Percentiles rank a stretch among this genome's conserved stretches.
Evolutionary conservation across 2,797 vertebrate genomes (phyloP).

Genomic region (Pygocentrus nattereri): DNA sequence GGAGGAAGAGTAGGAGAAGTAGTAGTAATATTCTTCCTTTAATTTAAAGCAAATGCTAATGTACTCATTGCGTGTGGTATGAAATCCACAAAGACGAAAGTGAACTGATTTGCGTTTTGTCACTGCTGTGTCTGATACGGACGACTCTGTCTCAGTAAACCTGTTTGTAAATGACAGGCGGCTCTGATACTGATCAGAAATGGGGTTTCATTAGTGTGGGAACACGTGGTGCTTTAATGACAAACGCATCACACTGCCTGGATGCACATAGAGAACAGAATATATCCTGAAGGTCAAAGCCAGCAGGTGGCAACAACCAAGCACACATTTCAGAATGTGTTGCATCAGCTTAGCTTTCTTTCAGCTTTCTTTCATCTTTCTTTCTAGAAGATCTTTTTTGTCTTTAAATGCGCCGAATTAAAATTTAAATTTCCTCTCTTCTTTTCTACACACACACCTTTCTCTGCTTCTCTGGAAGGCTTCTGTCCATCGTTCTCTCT

Average conservation of each 20-base stretch:
- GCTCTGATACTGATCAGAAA: slow-evolving; percentile 31
- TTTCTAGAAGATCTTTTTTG: slow-evolving; percentile 2
- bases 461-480: not conserved
- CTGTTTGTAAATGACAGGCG: slow-evolving; percentile 23
- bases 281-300: slow-evolving; percentile 60
- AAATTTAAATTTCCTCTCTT: slow-evolving; percentile 12
- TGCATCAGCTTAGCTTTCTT: slow-evolving; percentile 42
- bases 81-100: not conserved
- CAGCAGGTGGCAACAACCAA: slow-evolving; percentile 36
- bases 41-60: no score
- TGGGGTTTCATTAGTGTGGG: slow-evolving; percentile 43
- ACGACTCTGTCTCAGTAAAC: slow-evolving; percentile 7
- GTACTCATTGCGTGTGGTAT: no score
- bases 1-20: no score
- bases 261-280: slow-evolving; percentile 24
- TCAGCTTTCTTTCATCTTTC: not conserved
- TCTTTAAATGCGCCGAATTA: not conserved
- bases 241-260: slow-evolving; percentile 32
- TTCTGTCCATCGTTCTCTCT: not conserved
- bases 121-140: not conserved
- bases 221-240: slow-evolving; percentile 53
- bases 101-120: not conserved
- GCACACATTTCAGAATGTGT: slow-evolving; percentile 33
- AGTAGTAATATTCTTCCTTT: no score
- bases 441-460: not conserved